Percentiles rank a stretch among this genome's conserved stretches.
Evolutionary conservation across 2,113 vertebrate species (phyloP).

Genomic region (Pituophis catenifer): DNA sequence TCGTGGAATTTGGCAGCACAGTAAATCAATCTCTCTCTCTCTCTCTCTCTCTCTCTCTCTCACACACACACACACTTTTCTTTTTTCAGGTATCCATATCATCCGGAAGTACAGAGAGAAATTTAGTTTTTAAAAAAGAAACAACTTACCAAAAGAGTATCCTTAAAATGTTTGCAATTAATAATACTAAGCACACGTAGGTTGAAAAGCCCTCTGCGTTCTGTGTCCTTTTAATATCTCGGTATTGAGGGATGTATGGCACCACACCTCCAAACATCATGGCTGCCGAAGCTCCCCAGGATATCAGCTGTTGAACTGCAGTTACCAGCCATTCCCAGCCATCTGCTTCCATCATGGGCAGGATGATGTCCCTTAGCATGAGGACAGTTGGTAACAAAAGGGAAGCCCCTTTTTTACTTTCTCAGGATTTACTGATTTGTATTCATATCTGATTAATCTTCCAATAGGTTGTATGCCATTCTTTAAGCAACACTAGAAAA

Average conservation of each 20-base stretch:
- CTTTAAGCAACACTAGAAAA: slow-evolving; percentile 12
- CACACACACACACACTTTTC: neutral
- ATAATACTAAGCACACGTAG: slow-evolving; percentile 90
- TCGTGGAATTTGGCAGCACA: rapidly evolving
- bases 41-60: too few relatives aligned
- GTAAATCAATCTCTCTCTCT: neutral
- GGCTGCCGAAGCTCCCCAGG: slow-evolving; percentile 86
- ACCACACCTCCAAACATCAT: slow-evolving; percentile 95
- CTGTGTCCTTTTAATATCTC: slow-evolving; percentile 88
- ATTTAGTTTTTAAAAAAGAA: rapidly evolving
- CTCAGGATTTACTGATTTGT: slow-evolving; percentile 7
- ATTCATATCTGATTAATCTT: slow-evolving; percentile 7
- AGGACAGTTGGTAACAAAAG: neutral
- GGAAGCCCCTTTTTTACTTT: neutral
- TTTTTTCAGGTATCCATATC: neutral
- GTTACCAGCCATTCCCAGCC: slow-evolving; percentile 76
- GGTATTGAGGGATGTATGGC: slow-evolving; percentile 93
- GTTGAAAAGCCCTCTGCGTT: slow-evolving; percentile 94
- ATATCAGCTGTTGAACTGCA: slow-evolving; percentile 74
- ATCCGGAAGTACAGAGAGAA: neutral
- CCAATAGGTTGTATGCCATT: neutral
- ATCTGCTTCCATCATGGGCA: slow-evolving; percentile 79
- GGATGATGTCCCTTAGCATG: neutral
- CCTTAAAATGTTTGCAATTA: slow-evolving; percentile 90
- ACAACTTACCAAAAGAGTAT: slow-evolving; percentile 90